Evolutionary conservation across 2,797 vertebrate species (phyloP).

Genomic region (Alectoris magna): DNA sequence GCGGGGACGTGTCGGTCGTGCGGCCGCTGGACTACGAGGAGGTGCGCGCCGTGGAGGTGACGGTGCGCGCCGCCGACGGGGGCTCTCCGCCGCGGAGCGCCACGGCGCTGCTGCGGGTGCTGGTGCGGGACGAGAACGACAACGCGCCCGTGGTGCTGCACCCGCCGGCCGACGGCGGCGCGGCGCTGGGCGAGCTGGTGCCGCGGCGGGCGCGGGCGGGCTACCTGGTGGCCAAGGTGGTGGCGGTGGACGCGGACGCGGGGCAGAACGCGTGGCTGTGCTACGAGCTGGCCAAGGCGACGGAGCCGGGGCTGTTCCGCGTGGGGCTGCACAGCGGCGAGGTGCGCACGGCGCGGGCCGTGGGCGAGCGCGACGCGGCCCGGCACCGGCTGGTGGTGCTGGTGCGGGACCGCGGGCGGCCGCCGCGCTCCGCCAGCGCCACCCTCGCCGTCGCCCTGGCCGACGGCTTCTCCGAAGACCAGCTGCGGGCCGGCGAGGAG

Average conservation of each 20-base stretch:
- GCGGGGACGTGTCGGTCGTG: constrained; percentile 26
- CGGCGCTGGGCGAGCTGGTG: background rate
- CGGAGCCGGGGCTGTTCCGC: too few relatives aligned
- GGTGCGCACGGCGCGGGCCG: constrained; percentile 51
- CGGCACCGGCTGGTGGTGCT: constrained; percentile 1
- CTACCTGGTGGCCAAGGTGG: constrained; percentile 51
- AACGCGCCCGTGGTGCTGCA: too few relatives aligned
- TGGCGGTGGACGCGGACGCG: constrained; percentile 45
- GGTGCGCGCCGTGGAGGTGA: too few relatives aligned
- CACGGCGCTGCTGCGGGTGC: too few relatives aligned
- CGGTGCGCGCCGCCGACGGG: too few relatives aligned
- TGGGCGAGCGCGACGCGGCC: constrained; percentile 78
- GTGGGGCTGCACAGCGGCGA: constrained; percentile 58
- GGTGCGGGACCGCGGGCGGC: background rate
- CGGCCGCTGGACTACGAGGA: too few relatives aligned
- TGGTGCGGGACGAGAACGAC: too few relatives aligned
- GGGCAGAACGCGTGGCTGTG: constrained; percentile 56
- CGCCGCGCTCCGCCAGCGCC: background rate
- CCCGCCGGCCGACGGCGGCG: background rate
- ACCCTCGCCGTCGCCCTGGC: too few relatives aligned
- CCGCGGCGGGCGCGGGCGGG: background rate
- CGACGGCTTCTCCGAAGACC: too few relatives aligned
- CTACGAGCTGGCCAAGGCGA: constrained; percentile 35
- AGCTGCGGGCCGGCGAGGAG: too few relatives aligned
- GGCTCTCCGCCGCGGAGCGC: too few relatives aligned